Evolutionary conservation across 2,888 invertebrate species (phyloP), one percentile per base, ranked within the genome.

Genomic region (Hirtodrosophila alboralis): DNA sequence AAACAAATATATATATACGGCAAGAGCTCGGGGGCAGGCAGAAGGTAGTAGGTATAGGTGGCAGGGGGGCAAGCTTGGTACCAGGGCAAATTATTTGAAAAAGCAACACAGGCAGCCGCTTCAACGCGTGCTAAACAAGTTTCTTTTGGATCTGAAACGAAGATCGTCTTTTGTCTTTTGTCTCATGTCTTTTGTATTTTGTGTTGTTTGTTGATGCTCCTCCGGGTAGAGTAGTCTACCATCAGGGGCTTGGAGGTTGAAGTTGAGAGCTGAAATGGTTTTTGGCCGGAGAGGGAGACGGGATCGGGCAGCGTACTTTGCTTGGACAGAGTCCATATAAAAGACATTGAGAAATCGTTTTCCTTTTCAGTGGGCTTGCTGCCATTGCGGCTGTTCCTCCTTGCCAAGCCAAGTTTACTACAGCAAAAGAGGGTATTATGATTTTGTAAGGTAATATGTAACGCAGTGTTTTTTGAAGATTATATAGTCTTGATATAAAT

Each of bases 51-150:
- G 18, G 8, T 10, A 26, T 9, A 26, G 38, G 30, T 7, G 14
- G 21, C 34, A 13, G 21, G 28, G 44, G 23, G n/a, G 49, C 18
- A 31, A 30, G 36, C 38, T 41, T 27, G 60, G 81, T 87, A 72
- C 86, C 83, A 78, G 79, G 84, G 67, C 75, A 86, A 81, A 86
- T 75, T 66, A 76, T 79, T 79, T 68, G 80, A 85, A 77, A 23
- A 77, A 86, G 58, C 80, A 84, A 87, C 68, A 85, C 88, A 80
- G 86, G 88, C 87, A 85, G 85, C 88, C 75, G 84, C 70, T 75
- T 87, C 72, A 88, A 85, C 85, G 88, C 88, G 85, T 88, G 88
- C 85, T 88, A 88, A 85, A 88, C 85, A 86, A 86, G 85, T 85
- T 80, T 81, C 60, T 73, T n/a, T n/a, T 52, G 76, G 80, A 72